Evolutionary conservation across 2,797 vertebrate species (phyloP).

Genomic region (Manis javanica): DNA sequence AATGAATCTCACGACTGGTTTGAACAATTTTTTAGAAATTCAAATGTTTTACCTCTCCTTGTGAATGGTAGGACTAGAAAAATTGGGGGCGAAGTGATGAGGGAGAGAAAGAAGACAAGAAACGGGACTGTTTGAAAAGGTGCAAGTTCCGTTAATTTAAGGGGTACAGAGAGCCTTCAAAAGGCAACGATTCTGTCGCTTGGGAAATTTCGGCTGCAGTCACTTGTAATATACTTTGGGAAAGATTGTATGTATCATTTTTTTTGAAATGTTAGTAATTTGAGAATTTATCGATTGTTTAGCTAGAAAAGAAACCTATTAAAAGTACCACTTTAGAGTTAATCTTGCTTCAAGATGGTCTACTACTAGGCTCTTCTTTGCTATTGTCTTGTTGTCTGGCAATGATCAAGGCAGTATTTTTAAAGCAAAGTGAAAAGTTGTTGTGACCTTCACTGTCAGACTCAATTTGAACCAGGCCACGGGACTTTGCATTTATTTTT

Average conservation of each 20-base stretch:
- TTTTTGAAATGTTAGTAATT: conserved; percentile 67
- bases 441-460: conserved; percentile 86
- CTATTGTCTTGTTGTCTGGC: conserved; percentile 44
- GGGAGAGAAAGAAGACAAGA: conserved; percentile 49
- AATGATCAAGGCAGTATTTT: conserved; percentile 80
- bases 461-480: conserved; percentile 80
- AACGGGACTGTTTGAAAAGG: conserved; percentile 18
- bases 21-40: conserved; percentile 24
- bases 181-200: not conserved
- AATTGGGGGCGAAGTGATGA: not conserved
- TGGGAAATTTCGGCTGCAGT: conserved; percentile 52
- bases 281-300: conserved; percentile 68
- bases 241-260: conserved; percentile 49
- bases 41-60: conserved; percentile 42
- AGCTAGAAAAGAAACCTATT: conserved; percentile 55
- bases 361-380: not conserved
- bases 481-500: conserved; percentile 86
- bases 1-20: conserved; percentile 66
- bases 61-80: conserved; percentile 44
- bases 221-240: not conserved
- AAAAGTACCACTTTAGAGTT: not conserved
- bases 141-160: conserved; percentile 1
- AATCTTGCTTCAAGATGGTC: not conserved
- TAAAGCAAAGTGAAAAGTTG: conserved; percentile 85
- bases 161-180: not conserved